These are phyloP conservation scores for Parnassius smintheus DNA, from an alignment of 2,888 invertebrate species.

Conservation along the genomic window DNA sequence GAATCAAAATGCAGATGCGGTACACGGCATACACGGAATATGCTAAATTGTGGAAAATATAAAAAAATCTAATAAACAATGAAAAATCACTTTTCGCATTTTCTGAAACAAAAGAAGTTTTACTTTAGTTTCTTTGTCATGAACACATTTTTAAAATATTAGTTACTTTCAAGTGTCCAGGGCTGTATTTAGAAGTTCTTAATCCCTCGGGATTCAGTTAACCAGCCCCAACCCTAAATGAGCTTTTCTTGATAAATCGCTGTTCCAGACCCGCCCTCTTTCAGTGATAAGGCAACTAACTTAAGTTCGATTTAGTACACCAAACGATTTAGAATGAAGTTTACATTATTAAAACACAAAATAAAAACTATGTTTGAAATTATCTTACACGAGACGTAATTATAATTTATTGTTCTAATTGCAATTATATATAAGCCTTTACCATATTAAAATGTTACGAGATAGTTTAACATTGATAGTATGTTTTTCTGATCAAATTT, in stretches of 20 bases:
- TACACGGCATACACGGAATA: too few species aligned
- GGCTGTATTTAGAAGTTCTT: conserved; percentile 52
- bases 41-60: too few species aligned
- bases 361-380: neutral
- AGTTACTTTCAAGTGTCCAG: conserved; percentile 37
- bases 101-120: too few species aligned
- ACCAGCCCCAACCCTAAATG: conserved; percentile 71
- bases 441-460: too few species aligned
- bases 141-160: conserved; percentile 10
- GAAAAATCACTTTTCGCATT: too few species aligned
- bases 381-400: neutral
- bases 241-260: conserved; percentile 70
- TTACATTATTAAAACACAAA: neutral
- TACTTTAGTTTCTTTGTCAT: neutral
- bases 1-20: too few species aligned
- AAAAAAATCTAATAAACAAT: too few species aligned
- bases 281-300: conserved; percentile 69
- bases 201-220: conserved; percentile 68
- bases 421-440: too few species aligned
- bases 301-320: conserved; percentile 39
- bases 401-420: too few species aligned
- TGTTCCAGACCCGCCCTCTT: conserved; percentile 64
- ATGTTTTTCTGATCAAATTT: too few species aligned
- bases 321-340: conserved; percentile 4
- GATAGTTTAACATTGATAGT: too few species aligned